Percentiles rank a stretch among this genome's conserved stretches.
Evolutionary conservation across 2,888 invertebrate species (phyloP).

Genomic region (Dasypogon diadema): DNA sequence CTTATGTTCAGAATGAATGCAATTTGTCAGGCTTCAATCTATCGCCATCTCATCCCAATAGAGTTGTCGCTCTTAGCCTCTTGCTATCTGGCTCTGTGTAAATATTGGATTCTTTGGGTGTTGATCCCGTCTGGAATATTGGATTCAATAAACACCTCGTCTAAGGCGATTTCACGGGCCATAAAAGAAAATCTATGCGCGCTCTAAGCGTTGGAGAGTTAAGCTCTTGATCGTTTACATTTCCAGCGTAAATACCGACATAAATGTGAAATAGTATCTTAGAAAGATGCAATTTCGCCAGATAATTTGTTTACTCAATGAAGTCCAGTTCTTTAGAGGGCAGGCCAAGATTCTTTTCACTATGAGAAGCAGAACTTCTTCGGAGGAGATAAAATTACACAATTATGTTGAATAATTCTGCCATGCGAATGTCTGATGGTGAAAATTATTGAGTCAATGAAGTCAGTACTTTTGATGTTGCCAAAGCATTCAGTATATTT

Average conservation of each 20-base stretch:
- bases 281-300: constrained; percentile 12
- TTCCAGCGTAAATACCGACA: constrained; percentile 51
- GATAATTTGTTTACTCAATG: constrained; percentile 6
- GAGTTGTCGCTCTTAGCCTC: constrained; percentile 27
- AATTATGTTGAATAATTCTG: no score
- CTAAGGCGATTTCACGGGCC: constrained; percentile 53
- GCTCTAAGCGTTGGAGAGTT: constrained; percentile 23
- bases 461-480: no score
- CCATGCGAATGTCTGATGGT: no score
- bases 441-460: no score
- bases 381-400: no score
- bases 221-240: constrained; percentile 55
- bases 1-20: constrained; percentile 43
- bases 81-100: constrained; percentile 14
- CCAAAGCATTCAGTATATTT: no score
- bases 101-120: constrained; percentile 28
- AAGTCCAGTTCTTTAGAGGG: background rate
- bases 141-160: constrained; percentile 53
- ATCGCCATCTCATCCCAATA: background rate
- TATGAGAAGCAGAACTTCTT: no score
- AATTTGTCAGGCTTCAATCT: constrained; percentile 45
- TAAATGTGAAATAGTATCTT: constrained; percentile 43
- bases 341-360: no score
- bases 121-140: constrained; percentile 38
- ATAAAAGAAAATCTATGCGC: constrained; percentile 47